Evolutionary conservation across 2,797 vertebrate species (phyloP).

Genomic region (Australoheros facetus): DNA sequence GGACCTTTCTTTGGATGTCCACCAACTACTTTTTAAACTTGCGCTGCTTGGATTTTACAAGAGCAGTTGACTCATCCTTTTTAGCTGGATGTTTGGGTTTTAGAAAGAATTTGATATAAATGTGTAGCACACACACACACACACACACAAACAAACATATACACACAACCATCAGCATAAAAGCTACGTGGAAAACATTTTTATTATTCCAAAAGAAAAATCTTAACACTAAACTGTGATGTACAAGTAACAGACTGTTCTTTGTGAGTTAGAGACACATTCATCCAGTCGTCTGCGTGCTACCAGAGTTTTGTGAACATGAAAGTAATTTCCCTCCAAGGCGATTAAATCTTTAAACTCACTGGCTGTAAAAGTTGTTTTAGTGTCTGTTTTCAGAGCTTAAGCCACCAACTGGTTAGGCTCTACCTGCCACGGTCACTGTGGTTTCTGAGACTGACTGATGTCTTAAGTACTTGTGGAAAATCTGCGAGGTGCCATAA

Average conservation of each 20-base stretch:
- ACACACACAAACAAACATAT: neutral
- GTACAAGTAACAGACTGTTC: constrained; percentile 4
- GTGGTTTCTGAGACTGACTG: neutral
- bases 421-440: neutral
- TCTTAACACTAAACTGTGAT: constrained; percentile 52
- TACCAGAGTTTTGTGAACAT: constrained; percentile 28
- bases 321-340: constrained; percentile 27
- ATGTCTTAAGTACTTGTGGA: constrained; percentile 7
- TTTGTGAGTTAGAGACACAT: neutral
- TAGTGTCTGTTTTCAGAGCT: constrained; percentile 9
- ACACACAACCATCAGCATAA: constrained; percentile 27
- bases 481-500: constrained; percentile 7
- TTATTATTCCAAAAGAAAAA: constrained; percentile 1
- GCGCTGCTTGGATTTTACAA: constrained; percentile 46
- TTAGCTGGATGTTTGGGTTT: constrained; percentile 21
- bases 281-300: constrained; percentile 11
- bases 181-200: constrained; percentile 23
- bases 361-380: constrained; percentile 17
- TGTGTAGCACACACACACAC: constrained; percentile 22
- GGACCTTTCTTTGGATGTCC: constrained; percentile 27
- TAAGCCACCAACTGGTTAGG: neutral
- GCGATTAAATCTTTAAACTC: constrained; percentile 3
- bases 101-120: constrained; percentile 17
- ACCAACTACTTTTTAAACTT: constrained; percentile 23
- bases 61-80: neutral